Percentiles rank a stretch among this genome's conserved stretches.
Evolutionary conservation across 2,888 invertebrate genomes (phyloP).

Genomic region (Balanococcus diminutus): DNA sequence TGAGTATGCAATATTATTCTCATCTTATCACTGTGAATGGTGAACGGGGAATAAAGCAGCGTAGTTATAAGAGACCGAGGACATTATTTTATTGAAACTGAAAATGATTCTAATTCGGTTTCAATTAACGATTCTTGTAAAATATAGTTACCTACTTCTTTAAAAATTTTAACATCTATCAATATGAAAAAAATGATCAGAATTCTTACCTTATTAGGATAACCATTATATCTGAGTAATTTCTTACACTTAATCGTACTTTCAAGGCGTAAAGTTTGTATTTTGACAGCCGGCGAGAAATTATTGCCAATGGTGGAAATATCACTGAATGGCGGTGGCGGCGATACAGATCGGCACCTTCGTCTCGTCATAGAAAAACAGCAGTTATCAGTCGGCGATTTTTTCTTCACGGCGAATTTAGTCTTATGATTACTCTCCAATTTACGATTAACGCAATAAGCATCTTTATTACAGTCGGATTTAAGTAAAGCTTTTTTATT

Average conservation of each 20-base stretch:
- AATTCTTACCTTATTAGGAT: constrained; percentile 75
- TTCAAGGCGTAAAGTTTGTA: constrained; percentile 24
- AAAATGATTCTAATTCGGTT: no score
- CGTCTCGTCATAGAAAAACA: constrained; percentile 47
- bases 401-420: constrained; percentile 43
- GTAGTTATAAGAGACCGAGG: no score
- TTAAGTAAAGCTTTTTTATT: constrained; percentile 36
- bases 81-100: no score
- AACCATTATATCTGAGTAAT: constrained; percentile 79
- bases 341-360: constrained; percentile 45
- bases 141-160: no score
- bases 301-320: constrained; percentile 2
- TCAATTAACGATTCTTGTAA: no score
- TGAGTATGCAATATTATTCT: not conserved
- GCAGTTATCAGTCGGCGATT: constrained; percentile 40
- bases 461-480: constrained; percentile 16
- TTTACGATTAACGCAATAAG: constrained; percentile 4
- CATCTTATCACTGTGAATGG: not conserved
- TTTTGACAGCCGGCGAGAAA: constrained; percentile 9
- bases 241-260: constrained; percentile 68
- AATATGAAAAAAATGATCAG: not conserved
- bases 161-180: no score
- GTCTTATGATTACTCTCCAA: not conserved
- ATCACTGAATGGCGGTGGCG: constrained; percentile 33
- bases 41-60: not conserved